Percentiles rank a stretch among this genome's conserved stretches.
These are phyloP conservation scores for Colletes latitarsis DNA, from an alignment of 1,140 invertebrate species.

Conservation along the genomic window DNA sequence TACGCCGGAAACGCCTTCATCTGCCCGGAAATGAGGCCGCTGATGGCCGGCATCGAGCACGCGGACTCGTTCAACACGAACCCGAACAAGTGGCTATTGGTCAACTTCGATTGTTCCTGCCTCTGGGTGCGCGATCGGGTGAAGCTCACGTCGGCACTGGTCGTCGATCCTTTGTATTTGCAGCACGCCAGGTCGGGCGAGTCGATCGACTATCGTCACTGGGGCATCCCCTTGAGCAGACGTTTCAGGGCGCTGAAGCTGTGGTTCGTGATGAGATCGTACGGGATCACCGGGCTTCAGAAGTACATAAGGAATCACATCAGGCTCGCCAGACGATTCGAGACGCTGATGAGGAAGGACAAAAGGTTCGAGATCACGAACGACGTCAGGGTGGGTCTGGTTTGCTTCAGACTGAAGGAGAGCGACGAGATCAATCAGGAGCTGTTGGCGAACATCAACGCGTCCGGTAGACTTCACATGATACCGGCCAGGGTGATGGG, in stretches of 20 bases:
- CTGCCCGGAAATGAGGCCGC: constrained; percentile 89
- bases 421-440: constrained; percentile 90
- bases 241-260: constrained; percentile 93
- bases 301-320: constrained; percentile 94
- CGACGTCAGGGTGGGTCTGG: constrained; percentile 88
- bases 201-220: constrained; percentile 93
- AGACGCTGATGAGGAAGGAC: constrained; percentile 88
- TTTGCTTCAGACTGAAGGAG: constrained; percentile 87
- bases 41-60: constrained; percentile 90
- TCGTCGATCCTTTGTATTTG: constrained; percentile 96
- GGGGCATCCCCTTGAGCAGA: constrained; percentile 94
- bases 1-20: constrained; percentile 93
- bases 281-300: constrained; percentile 91
- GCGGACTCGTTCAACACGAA: constrained; percentile 96
- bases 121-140: constrained; percentile 95
- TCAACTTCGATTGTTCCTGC: constrained; percentile 95
- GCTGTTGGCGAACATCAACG: constrained; percentile 92
- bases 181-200: constrained; percentile 89
- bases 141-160: constrained; percentile 94
- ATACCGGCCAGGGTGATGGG: constrained; percentile 91
- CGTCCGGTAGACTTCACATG: constrained; percentile 94
- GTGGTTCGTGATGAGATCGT: constrained; percentile 93
- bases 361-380: constrained; percentile 92
- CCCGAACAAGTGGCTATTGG: constrained; percentile 95
- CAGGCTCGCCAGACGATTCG: constrained; percentile 92